Conservation (phyloP, 2,797 vertebrate genomes). For the Schizothorax lantsangensis region DNA sequence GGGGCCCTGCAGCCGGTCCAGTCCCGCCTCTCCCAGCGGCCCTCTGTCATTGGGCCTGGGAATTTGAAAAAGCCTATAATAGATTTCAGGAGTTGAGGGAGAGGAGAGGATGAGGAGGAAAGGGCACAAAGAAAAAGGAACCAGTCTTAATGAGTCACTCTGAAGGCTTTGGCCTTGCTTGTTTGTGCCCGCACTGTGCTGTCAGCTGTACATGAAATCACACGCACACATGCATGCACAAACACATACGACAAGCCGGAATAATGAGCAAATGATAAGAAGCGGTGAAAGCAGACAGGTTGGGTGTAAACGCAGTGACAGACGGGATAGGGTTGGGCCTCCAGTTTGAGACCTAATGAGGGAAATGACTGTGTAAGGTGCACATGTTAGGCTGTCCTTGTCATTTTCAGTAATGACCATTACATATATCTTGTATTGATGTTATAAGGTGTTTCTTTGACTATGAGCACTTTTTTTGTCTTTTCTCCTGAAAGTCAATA, state of each 20-base stretch:
- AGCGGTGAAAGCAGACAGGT: slow-evolving; percentile 41
- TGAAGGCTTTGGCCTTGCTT: slow-evolving; percentile 40
- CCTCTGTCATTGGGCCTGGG: slow-evolving; percentile 61
- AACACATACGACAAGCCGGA: slow-evolving; percentile 26
- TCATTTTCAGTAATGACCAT: neutral
- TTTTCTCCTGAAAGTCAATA: neutral
- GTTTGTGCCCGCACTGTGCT: slow-evolving; percentile 30
- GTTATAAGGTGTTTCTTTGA: neutral
- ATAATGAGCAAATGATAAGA: slow-evolving; percentile 47
- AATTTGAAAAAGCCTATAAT: slow-evolving; percentile 68
- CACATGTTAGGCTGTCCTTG: neutral
- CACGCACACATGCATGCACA: slow-evolving; percentile 35
- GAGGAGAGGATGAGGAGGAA: slow-evolving; percentile 55
- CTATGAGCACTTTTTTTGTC: slow-evolving; percentile 6
- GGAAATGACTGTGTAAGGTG: neutral
- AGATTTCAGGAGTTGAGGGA: slow-evolving; percentile 61
- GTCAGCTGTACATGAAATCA: slow-evolving; percentile 42
- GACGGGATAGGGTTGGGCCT: slow-evolving; percentile 39
- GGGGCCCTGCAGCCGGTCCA: slow-evolving; percentile 70
- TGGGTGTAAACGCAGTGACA: slow-evolving; percentile 43
- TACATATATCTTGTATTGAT: neutral
- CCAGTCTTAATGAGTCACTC: slow-evolving; percentile 55
- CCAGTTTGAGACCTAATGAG: neutral
- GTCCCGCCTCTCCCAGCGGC: slow-evolving; percentile 69
- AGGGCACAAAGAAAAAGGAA: slow-evolving; percentile 59